Evolutionary conservation across 2,113 vertebrate genomes (phyloP).

Genomic region (Psittacara wagleri): DNA sequence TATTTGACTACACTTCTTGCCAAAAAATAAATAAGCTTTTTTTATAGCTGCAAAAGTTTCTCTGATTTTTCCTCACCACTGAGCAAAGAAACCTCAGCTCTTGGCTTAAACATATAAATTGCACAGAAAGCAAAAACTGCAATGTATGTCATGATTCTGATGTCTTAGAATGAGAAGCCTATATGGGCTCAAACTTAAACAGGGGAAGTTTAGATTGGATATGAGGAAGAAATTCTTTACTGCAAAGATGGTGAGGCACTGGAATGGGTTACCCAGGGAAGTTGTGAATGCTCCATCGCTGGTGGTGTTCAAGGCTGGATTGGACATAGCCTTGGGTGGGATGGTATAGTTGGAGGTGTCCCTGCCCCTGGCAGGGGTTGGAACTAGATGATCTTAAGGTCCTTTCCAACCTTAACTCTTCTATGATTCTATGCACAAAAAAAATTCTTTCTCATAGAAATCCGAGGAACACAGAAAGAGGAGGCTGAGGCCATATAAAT

Average conservation of each 20-base stretch:
- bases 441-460: neutral
- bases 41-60: neutral
- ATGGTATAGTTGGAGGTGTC: too few relatives aligned
- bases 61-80: neutral
- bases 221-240: too few relatives aligned
- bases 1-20: neutral
- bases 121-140: fast-evolving
- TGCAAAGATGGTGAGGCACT: too few relatives aligned
- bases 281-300: too few relatives aligned
- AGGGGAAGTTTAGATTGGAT: too few relatives aligned
- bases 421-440: neutral
- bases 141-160: neutral
- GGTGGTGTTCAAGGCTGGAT: too few relatives aligned
- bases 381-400: too few relatives aligned
- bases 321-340: too few relatives aligned
- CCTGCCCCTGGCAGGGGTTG: too few relatives aligned
- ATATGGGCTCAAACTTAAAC: neutral
- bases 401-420: too few relatives aligned
- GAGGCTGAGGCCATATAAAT: neutral
- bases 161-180: fast-evolving
- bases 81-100: neutral
- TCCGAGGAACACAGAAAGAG: neutral
- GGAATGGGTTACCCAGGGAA: too few relatives aligned
- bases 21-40: neutral
- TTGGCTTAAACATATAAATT: neutral